Evolutionary conservation across 2,113 vertebrate genomes (phyloP), one percentile per base, ranked within the genome.

Genomic region (Cololabis saira): DNA sequence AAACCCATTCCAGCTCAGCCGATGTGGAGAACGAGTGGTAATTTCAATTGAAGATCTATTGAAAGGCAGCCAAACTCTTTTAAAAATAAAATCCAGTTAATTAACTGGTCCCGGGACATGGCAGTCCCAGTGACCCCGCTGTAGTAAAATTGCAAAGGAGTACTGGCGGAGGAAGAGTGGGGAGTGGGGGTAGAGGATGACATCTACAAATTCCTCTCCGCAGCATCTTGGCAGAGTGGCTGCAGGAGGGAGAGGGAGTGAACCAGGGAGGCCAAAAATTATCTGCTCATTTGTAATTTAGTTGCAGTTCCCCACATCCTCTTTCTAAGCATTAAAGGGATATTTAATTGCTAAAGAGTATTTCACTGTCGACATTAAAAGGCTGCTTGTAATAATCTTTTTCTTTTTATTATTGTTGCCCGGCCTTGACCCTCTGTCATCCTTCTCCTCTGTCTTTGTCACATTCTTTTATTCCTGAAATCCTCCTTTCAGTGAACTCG

Each of bases 271-370:
- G 82, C 61, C 66, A 62, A 66, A 63, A 81, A 69, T 80, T 69
- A 84, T 78, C 51, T 66, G 80, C 78, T 89, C 82, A 88, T 89
- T 88, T 86, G 82, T 83, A 87, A 85, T 87, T 78, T 76, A 68
- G 84, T 74, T 24, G 61, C 63, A 80, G 56, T 67, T 62, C 67
- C 71, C 55, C 61, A 55, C 24, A 21, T 22, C n/a, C 57, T 42
- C 58, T 67, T 54, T 40, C 59, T 8, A 78, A 69, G 57, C 65
- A 57, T 42, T 51, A 81, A 53, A 54, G 58, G 51, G 66, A 57
- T 27, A 61, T 83, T 77, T 71, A 80, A 81, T 74, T 58, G 67
- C 65, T 18, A 53, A 49, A 67, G 60, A 83, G 49, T 55, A 19
- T 19, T 68, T 71, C 44, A 30, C 51, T 74, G 74, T 74, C 47